Evolutionary conservation across 2,113 vertebrate species (phyloP).

Genomic region (Crotalus horridus): DNA sequence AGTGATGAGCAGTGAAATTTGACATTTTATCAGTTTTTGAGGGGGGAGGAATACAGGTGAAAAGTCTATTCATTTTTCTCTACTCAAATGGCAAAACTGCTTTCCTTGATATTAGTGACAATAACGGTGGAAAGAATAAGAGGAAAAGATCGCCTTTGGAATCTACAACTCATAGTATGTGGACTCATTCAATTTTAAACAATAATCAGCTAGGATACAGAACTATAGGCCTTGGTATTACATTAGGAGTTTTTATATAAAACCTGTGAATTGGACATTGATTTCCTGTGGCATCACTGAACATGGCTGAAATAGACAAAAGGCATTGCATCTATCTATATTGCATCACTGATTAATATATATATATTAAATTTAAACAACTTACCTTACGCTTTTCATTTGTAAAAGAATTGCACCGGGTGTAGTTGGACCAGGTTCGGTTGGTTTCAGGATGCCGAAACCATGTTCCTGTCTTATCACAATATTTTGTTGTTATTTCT

Average conservation of each 20-base stretch:
- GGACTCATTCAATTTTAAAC: not conserved
- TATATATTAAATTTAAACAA: not conserved
- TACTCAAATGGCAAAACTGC: not conserved
- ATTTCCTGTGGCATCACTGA: not conserved
- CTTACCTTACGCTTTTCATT: conserved; percentile 86
- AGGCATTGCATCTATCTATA: not conserved
- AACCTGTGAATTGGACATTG: not conserved
- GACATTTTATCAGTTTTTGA: not conserved
- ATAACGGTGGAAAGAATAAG: not conserved
- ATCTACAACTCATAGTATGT: not conserved
- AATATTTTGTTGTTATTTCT: conserved; percentile 92
- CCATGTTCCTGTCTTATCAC: conserved; percentile 89
- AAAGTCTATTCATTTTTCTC: not conserved
- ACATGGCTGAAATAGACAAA: not conserved
- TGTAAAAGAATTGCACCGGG: conserved; percentile 88
- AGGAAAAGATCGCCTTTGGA: not conserved
- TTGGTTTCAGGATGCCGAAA: conserved; percentile 93
- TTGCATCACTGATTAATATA: not conserved
- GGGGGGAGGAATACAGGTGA: not conserved
- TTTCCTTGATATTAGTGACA: not conserved
- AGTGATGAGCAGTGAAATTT: not conserved
- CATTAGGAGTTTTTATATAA: not conserved
- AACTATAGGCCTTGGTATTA: not conserved
- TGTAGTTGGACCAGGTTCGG: conserved; percentile 95
- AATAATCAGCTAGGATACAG: not conserved